Evolutionary conservation across 2,113 vertebrate genomes (phyloP).

Genomic region (Boleophthalmus pectinirostris): DNA sequence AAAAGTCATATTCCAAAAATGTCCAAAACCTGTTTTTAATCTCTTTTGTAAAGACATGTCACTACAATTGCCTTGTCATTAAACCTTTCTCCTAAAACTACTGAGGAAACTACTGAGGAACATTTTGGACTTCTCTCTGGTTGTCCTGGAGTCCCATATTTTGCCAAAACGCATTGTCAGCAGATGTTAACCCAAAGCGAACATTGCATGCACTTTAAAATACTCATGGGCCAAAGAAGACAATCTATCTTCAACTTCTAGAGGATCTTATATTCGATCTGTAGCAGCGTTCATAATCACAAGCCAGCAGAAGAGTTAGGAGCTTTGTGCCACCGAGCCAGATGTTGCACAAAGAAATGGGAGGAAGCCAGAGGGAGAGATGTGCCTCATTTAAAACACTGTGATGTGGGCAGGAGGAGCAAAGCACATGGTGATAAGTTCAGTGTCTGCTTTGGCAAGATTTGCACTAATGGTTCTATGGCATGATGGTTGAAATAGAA

Average conservation of each 20-base stretch:
- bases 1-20: no score
- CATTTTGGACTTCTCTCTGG: background rate
- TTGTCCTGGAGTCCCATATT: background rate
- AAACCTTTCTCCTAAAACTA: background rate
- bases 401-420: slow-evolving; percentile 66
- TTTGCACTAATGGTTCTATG: slow-evolving; percentile 37
- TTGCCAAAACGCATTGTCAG: slow-evolving; percentile 29
- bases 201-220: slow-evolving; percentile 15
- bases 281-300: slow-evolving; percentile 35
- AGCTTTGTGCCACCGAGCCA: slow-evolving; percentile 52
- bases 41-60: background rate
- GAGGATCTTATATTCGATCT: slow-evolving; percentile 48
- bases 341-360: slow-evolving; percentile 59
- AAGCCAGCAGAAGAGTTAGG: slow-evolving; percentile 64
- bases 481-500: slow-evolving; percentile 55
- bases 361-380: slow-evolving; percentile 26
- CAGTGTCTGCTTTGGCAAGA: slow-evolving; percentile 52
- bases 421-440: slow-evolving; percentile 37
- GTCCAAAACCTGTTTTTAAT: background rate
- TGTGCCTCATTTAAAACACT: slow-evolving; percentile 56
- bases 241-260: slow-evolving; percentile 18
- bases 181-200: slow-evolving; percentile 53
- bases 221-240: slow-evolving; percentile 36
- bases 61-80: background rate
- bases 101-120: background rate